Conservation (phyloP, 2,113 vertebrate genomes). For the Eptesicus fuscus region DNA sequence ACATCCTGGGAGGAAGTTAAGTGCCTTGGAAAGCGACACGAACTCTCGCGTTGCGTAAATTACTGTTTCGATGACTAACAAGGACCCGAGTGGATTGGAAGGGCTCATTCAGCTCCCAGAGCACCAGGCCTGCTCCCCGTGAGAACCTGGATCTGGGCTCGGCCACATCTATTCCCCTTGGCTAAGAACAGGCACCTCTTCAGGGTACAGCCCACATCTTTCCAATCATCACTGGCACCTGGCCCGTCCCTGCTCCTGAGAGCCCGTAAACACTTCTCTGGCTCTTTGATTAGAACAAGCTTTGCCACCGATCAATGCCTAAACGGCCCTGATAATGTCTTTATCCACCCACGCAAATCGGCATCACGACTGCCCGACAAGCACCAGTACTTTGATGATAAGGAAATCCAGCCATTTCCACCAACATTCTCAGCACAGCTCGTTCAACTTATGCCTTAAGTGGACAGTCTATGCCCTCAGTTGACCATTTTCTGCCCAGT, state of each 20-base stretch:
- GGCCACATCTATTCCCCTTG: conserved; percentile 44
- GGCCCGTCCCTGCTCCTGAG: conserved; percentile 7
- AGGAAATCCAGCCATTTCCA: background rate
- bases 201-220: background rate
- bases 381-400: background rate
- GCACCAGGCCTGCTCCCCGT: conserved; percentile 23
- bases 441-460: background rate
- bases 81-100: conserved; percentile 64
- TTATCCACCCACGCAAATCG: background rate
- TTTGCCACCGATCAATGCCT: background rate
- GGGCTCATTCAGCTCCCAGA: conserved; percentile 56
- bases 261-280: background rate
- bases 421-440: fast-evolving
- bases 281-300: conserved; percentile 9
- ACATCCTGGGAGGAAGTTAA: conserved; percentile 61
- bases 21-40: conserved; percentile 47
- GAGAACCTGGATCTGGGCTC: conserved; percentile 52
- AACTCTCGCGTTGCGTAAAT: conserved; percentile 64
- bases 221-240: background rate
- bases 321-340: background rate
- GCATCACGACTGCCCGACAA: background rate
- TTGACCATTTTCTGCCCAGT: background rate
- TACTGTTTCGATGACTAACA: conserved; percentile 52
- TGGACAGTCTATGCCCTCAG: fast-evolving
- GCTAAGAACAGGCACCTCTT: conserved; percentile 41